These are phyloP conservation scores for Rousettus leschenaultii DNA, from an alignment of 2,113 vertebrate genomes.

Conservation along the genomic window DNA sequence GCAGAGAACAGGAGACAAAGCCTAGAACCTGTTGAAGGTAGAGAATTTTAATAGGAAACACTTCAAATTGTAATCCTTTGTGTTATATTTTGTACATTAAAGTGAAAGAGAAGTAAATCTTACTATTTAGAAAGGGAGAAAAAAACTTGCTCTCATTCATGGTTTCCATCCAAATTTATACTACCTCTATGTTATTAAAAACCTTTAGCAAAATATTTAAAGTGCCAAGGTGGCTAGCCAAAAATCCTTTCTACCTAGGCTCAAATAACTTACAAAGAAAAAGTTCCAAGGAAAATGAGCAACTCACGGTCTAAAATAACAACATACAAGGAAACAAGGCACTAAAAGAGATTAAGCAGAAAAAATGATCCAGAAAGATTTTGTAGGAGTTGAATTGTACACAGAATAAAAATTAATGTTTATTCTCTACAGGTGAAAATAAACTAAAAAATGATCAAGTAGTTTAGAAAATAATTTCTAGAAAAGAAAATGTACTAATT, in stretches of 20 bases:
- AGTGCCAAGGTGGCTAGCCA: neutral
- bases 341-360: neutral
- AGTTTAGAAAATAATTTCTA: neutral
- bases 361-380: neutral
- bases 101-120: neutral
- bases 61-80: neutral
- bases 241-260: neutral
- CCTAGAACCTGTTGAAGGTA: neutral
- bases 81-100: neutral
- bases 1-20: neutral
- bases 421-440: neutral
- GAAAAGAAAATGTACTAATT: neutral
- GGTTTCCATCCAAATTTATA: neutral
- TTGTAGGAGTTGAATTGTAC: neutral
- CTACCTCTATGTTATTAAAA: neutral
- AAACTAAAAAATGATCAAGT: neutral
- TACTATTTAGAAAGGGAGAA: neutral
- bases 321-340: neutral
- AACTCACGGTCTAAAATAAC: neutral
- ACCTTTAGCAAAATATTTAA: neutral
- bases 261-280: neutral
- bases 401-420: neutral
- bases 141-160: neutral
- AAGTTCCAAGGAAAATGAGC: neutral
- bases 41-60: neutral